phyloP scores from a whole-genome alignment of 2,888 invertebrate species.

The Drosophila histrio region DNA sequence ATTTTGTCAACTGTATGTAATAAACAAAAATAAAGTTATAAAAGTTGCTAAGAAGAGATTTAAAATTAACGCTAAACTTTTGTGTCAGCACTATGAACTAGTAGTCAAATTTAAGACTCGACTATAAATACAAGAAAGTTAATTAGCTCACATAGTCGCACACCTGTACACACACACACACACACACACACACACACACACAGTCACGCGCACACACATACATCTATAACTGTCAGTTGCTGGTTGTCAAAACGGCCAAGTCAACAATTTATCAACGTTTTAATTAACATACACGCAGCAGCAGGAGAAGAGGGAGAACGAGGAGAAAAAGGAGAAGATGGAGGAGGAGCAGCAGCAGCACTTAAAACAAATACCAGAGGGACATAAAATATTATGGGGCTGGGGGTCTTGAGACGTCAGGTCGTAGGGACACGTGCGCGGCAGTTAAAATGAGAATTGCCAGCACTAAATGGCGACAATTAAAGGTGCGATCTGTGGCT shows the following conservation, averaged over 20 bases:
- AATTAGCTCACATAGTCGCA: conserved; percentile 19
- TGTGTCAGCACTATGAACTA: not conserved
- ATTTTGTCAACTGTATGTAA: too few species aligned
- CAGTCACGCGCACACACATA: not conserved
- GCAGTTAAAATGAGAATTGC: conserved; percentile 53
- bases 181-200: not conserved
- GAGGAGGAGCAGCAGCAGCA: conserved; percentile 18
- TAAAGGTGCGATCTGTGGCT: conserved; percentile 55
- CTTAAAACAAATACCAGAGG: conserved; percentile 58
- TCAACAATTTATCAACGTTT: conserved; percentile 64
- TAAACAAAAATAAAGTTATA: too few species aligned
- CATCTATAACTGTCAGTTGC: conserved; percentile 17
- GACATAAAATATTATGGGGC: conserved; percentile 40
- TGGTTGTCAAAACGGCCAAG: conserved; percentile 45
- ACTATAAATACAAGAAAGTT: conserved; percentile 21
- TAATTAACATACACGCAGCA: conserved; percentile 59
- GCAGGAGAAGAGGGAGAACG: not conserved
- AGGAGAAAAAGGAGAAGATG: not conserved
- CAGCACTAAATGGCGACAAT: conserved; percentile 54
- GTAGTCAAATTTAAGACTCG: not conserved
- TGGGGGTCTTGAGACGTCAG: not conserved
- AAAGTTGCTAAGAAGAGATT: not conserved
- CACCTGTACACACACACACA: conserved; percentile 7
- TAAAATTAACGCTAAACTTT: not conserved
- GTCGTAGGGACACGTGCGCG: conserved; percentile 39